Evolutionary conservation across 2,888 invertebrate genomes (phyloP).

Genomic region (Dendrolimus pini): DNA sequence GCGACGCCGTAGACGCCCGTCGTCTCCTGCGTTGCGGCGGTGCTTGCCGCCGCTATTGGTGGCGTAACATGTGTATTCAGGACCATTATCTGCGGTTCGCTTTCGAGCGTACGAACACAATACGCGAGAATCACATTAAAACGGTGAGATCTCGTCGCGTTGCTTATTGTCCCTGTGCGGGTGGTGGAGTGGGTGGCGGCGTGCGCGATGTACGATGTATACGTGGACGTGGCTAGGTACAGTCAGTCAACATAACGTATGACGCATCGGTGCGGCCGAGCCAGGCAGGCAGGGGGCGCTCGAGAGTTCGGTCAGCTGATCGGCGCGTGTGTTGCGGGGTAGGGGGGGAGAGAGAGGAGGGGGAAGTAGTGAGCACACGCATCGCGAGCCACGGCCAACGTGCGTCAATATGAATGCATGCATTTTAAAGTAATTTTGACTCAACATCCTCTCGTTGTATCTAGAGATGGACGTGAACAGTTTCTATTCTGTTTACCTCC

Average conservation of each 20-base stretch:
- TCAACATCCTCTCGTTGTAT: conserved; percentile 24
- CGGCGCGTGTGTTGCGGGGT: conserved; percentile 35
- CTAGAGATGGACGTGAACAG: conserved; percentile 17
- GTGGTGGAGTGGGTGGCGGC: conserved; percentile 35
- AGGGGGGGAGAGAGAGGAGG: conserved; percentile 10
- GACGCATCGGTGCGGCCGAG: conserved; percentile 38
- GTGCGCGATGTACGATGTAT: conserved; percentile 31
- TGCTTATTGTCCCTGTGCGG: conserved; percentile 27
- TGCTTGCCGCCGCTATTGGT: too few species aligned
- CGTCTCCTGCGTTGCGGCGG: too few species aligned
- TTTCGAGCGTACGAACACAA: too few species aligned
- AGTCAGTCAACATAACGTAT: conserved; percentile 42
- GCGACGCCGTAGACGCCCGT: too few species aligned
- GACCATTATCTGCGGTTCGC: too few species aligned
- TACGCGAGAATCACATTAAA: conserved; percentile 9
- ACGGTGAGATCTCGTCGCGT: conserved; percentile 8
- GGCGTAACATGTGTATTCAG: too few species aligned
- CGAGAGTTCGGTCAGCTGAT: conserved; percentile 63
- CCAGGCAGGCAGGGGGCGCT: conserved; percentile 34
- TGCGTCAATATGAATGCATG: conserved; percentile 34
- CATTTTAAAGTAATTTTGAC: conserved; percentile 38
- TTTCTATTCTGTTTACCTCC: conserved; percentile 37
- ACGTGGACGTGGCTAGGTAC: conserved; percentile 22
- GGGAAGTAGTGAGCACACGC: conserved; percentile 38
- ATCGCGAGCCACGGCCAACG: conserved; percentile 34